Evolutionary conservation across 1,140 invertebrate species (phyloP), one percentile per base, ranked within the genome.

Genomic region (Dreissena rostriformis): DNA sequence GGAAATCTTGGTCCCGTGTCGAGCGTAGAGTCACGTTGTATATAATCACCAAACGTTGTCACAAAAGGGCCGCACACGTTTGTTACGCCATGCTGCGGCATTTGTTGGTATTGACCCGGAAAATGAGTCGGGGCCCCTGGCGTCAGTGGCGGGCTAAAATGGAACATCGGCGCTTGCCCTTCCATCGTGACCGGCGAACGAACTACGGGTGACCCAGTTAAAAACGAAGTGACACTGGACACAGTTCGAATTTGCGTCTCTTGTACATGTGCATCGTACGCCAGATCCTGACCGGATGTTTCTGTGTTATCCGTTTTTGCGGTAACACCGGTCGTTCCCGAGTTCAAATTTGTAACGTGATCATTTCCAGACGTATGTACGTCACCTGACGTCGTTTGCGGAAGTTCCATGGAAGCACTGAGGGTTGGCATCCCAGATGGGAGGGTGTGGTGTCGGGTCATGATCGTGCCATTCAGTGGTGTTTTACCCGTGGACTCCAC

Each of bases 401-500:
- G 81, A 24, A 86, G 79, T 78, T 87, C 80, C 86, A 86, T 79
- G 76, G 81, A 86, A 74, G 87, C 74, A 26, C 77, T 75, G 65
- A 84, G 82, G 80, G 81, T 86, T 82, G 86, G 88, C 86, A 92
- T 74, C 96, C 96, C 75, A 96, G 94, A 96, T 96, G 90, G 90
- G 51, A 92, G 89, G 12, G 89, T 92, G 82, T 91, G 89, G 72
- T 92, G 88, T 17, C 91, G 84, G 12, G 86, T 85, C 8, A 93
- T 86, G 22, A 90, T 82, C 97, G 98, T 98, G 68, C 98, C 96
- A 94, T 98, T 97, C 75, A 99, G 94, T 17, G 97, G 96, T 72
- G 98, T 95, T 88, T 97, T 96, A 53, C 97, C 98, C 81, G 95
- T 83, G 14, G 97, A 98, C 94, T 99, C 98, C 70, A 99, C 96